Base-by-base conservation (phyloP, 2,888 invertebrate species). In the Eutolmus rufibarbis region DNA sequence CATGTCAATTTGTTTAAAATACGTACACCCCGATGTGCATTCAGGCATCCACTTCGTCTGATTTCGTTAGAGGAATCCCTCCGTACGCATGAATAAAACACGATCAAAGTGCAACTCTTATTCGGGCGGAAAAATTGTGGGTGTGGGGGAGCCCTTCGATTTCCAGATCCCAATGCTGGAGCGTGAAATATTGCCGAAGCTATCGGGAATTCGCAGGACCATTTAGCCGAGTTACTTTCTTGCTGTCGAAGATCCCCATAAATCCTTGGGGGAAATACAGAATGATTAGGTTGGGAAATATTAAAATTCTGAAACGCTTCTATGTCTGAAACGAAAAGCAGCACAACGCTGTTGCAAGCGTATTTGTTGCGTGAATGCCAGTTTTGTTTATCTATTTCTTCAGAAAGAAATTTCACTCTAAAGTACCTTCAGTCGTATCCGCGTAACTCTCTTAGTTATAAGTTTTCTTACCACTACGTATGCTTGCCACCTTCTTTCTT, bases 1-100 rank as follows among this genome's bases (percentile, higher is more conserved):
- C 57, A 66, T 57, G 84, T 84, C 84, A 84, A 74, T 74, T 84
- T 84, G 19, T 66, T 84, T 84, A 23, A 37, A 19, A 57, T 23
- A 66, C 74, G 23, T 84, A 37, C 51, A 40, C 3, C 5, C 84
- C 28, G n/a, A n/a, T n/a, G n/a, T n/a, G 43, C 12, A 14, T 43
- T 14, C 74, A 28, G 28, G 5, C 34, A 28, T 74, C 16, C 34
- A n/a, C 23, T 74, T 4, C 16, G 74, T 16, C 74, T n/a, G 74
- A 74, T 74, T 74, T 74, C 8, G 34, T 14, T 34, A 8, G 28
- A 16, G 76, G 28, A 76, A 76, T 76, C n/a, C 9, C 40, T 40
- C 16, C 19, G 5, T 34, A 76, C 76, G 76, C 76, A 76, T 76
- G 76, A 76, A 76, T 76, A 76, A 76, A 37, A 37, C 76, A 76